Evolutionary conservation across 2,113 vertebrate species (phyloP), one percentile per base, ranked within the genome.

Genomic region (Lycaon pictus): DNA sequence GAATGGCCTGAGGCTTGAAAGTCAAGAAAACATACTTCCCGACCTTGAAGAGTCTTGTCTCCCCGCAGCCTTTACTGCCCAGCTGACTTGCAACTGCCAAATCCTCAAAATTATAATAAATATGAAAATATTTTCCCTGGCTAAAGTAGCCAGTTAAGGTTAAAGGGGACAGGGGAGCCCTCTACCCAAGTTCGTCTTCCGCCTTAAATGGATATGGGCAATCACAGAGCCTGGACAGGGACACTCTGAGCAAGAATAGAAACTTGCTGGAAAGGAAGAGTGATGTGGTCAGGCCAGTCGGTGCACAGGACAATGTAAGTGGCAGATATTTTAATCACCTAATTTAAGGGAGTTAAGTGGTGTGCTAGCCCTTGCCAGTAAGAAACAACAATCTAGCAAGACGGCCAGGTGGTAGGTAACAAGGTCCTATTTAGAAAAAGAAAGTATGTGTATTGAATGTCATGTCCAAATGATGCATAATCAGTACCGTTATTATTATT

Each of bases 401-500:
- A 37, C 0, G 32, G 43, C n/a, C 93, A 83, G 25, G 48, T 10
- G n/a, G 48, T 10, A 32, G 55, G 82, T 77, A 86, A 72, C 27
- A 72, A 82, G 72, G 79, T 23, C 23, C 56, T 23, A 23, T 43
- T 90, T 77, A 80, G 76, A 72, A 82, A 92, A 86, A 93, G 81
- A 90, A 92, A 94, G 35, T 7, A 84, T 69, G 23, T 19, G 23
- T 37, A 71, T 92, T 97, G 69, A 88, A 83, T 23, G n/a, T 67
- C 3, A 5, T 79, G 15, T 96, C 37, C 3, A 0, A 97, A 67
- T 22, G 7, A 7, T 51, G n/a, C 19, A 76, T 55, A 67, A 80
- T 74, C 80, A 13, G 20, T 37, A 17, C 65, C 0, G 0, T 85
- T 98, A 88, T 98, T 98, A 93, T 74, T 25, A 43, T 74, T 43